Percentiles rank a stretch among this genome's conserved stretches.
Conservation (phyloP, 2,888 invertebrate species). For the Tuberolachnus salignus region DNA sequence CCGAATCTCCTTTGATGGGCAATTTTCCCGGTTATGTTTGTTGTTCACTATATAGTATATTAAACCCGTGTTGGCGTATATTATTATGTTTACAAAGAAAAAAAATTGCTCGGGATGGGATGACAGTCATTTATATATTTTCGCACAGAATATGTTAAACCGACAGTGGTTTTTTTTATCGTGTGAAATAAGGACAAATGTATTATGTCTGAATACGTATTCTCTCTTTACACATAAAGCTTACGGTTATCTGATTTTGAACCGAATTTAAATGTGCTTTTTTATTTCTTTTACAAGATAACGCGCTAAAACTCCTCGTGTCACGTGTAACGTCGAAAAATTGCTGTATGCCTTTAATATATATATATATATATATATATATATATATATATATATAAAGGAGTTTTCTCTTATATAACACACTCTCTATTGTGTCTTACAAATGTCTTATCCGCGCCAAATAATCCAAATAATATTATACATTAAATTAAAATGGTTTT, state of each 20-base stretch:
- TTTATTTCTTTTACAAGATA: not conserved
- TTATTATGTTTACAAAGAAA: not conserved
- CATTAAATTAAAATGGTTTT: no score
- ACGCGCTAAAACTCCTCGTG: not conserved
- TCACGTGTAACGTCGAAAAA: conserved; percentile 1
- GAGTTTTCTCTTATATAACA: no score
- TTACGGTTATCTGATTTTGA: conserved; percentile 8
- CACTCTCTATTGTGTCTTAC: no score
- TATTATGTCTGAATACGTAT: conserved; percentile 9
- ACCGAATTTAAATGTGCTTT: not conserved
- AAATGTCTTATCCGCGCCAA: no score
- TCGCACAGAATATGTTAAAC: conserved; percentile 19
- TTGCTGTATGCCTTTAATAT: not conserved
- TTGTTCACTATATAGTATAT: no score
- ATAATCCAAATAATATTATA: no score
- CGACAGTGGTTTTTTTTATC: conserved; percentile 15
- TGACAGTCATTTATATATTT: conserved; percentile 16
- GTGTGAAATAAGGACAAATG: conserved; percentile 11
- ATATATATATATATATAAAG: no score
- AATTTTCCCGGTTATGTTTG: no score
- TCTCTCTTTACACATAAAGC: not conserved
- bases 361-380: no score
- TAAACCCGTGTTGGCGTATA: no score
- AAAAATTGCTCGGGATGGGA: not conserved
- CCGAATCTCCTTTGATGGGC: no score